Conservation (phyloP, 2,888 invertebrate species). For the Itoplectis maculator region DNA sequence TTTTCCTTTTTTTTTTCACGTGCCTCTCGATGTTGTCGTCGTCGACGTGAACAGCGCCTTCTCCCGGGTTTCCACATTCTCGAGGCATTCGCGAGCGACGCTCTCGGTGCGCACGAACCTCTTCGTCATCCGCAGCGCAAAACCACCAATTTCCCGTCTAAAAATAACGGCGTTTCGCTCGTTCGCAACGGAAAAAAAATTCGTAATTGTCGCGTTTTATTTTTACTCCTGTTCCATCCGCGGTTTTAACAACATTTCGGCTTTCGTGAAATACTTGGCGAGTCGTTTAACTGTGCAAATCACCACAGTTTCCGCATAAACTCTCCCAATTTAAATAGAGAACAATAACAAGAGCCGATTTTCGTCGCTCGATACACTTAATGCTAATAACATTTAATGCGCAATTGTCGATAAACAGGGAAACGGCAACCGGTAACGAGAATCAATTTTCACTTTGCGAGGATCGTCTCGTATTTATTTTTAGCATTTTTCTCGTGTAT, state of each 20-base stretch:
- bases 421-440: background rate
- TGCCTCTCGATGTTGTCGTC: conserved; percentile 14
- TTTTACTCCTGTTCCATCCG: background rate
- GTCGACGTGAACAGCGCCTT: conserved; percentile 36
- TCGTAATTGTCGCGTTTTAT: background rate
- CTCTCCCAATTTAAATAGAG: background rate
- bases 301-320: background rate
- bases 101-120: conserved; percentile 24
- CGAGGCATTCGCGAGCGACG: conserved; percentile 3
- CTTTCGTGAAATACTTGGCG: background rate
- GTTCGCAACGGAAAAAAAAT: background rate
- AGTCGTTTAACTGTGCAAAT: background rate
- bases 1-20: conserved; percentile 24
- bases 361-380: too few species aligned
- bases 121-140: background rate
- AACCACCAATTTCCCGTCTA: conserved; percentile 14
- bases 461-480: background rate
- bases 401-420: background rate
- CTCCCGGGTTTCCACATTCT: conserved; percentile 52
- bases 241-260: background rate
- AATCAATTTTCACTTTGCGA: background rate
- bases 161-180: conserved; percentile 10
- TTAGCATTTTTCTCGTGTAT: background rate
- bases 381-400: too few species aligned
- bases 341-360: too few species aligned